Evolutionary conservation across 2,888 invertebrate genomes (phyloP), one percentile per base, ranked within the genome.

Genomic region (Rhamphomyia laevipes): DNA sequence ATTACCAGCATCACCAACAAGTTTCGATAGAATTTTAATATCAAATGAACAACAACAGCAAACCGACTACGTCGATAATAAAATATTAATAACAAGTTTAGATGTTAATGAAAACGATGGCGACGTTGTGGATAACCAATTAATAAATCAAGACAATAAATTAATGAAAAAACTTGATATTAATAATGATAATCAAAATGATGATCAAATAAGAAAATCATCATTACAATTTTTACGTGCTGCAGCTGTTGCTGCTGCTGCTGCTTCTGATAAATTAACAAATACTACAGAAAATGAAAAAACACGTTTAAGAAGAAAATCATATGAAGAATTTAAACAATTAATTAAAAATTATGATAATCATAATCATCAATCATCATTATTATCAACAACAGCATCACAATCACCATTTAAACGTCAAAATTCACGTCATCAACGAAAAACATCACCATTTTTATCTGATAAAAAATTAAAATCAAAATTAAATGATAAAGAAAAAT

Each of bases 241-340:
- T n/a, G n/a, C n/a, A n/a, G n/a, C n/a, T n/a, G n/a, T n/a, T n/a
- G n/a, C n/a, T n/a, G n/a, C n/a, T n/a, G n/a, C n/a, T n/a, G n/a
- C n/a, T n/a, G n/a, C n/a, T n/a, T n/a, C n/a, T n/a, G 63, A 65
- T 30, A 63, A 67, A 51, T 55, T 65, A 50, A n/a, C n/a, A n/a
- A 60, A 53, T 51, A n/a, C n/a, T n/a, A n/a, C n/a, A n/a, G 56
- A 58, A 17, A 60, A 66, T 53, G 66, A 68, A 51, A 70, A 70
- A 53, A 65, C 66, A 41, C 66, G 66, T 50, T 62, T 64, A 50
- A 65, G 70, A 23, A 64, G 71, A 52, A 71, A 71, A 56, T 71
- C 71, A 11, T 70, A 71, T 53, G 71, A 71, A 55, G 71, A 71
- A 58, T 71, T 71, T 51, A 71, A 71, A 54, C 65, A 64, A 51